Evolutionary conservation across 2,113 vertebrate species (phyloP).

Genomic region (Cepphus grylle): DNA sequence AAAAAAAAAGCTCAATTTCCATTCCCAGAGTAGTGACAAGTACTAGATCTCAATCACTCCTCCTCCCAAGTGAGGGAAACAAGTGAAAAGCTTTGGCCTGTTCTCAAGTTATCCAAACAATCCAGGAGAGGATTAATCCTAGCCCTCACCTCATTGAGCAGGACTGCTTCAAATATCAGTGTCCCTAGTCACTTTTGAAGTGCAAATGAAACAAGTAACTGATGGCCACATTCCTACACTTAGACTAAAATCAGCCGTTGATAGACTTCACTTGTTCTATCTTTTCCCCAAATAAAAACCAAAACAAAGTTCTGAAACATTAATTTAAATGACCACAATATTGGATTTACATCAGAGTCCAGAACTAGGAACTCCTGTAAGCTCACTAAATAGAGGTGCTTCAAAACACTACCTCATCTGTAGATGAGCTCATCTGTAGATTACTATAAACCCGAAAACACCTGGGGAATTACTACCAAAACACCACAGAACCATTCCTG

Average conservation of each 20-base stretch:
- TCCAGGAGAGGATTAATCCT: not conserved
- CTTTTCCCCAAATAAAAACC: not conserved
- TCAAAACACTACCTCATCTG: not conserved
- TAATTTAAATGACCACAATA: not conserved
- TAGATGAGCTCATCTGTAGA: not conserved
- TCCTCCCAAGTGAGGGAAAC: not conserved
- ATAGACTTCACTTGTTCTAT: not conserved
- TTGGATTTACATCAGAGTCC: not conserved
- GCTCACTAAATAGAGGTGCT: not conserved
- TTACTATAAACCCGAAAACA: not conserved
- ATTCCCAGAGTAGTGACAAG: not conserved
- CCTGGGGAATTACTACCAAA: not conserved
- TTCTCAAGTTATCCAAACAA: not conserved
- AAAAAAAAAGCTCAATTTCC: not conserved
- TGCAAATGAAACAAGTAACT: not conserved
- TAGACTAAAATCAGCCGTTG: rapidly evolving
- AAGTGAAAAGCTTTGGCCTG: not conserved
- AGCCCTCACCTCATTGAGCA: not conserved
- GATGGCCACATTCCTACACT: not conserved
- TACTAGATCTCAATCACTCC: not conserved
- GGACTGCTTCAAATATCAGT: not conserved
- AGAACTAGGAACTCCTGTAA: not conserved
- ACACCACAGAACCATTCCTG: not conserved
- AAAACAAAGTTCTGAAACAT: not conserved
- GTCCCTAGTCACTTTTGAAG: not conserved